Conservation (phyloP, 2,888 invertebrate genomes). For the Zygothrica quintamaculata region DNA sequence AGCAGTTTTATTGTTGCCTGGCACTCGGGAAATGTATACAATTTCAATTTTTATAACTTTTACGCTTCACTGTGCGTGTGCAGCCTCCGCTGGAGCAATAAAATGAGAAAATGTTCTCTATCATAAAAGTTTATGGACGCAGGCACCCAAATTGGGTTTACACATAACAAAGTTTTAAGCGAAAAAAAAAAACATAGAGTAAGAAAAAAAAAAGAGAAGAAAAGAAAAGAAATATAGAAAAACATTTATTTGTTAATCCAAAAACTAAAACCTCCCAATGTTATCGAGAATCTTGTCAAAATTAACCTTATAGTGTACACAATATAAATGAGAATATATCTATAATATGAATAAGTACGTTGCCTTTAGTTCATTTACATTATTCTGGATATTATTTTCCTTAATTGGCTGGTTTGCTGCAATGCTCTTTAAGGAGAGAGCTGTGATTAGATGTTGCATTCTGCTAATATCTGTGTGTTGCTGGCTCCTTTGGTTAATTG, state of each 20-base stretch:
- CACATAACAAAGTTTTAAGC: conserved; percentile 45
- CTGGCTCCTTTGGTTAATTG: conserved; percentile 61
- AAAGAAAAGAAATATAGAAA: too few species aligned
- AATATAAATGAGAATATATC: conserved; percentile 9
- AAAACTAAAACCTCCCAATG: not conserved
- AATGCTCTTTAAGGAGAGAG: conserved; percentile 25
- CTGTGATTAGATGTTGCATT: conserved; percentile 51
- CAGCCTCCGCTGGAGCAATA: conserved; percentile 61
- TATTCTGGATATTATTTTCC: conserved; percentile 51
- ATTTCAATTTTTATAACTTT: conserved; percentile 77
- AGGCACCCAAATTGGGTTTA: conserved; percentile 60
- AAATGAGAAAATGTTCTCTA: conserved; percentile 66
- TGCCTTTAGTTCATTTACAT: conserved; percentile 10
- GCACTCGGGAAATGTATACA: conserved; percentile 76
- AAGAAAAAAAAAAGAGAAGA: too few species aligned
- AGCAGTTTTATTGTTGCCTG: conserved; percentile 61
- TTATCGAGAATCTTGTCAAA: conserved; percentile 57
- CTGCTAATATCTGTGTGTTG: conserved; percentile 63
- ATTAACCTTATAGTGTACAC: conserved; percentile 1
- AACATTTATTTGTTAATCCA: too few species aligned
- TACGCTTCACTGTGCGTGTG: conserved; percentile 60
- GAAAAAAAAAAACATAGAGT: conserved; percentile 2
- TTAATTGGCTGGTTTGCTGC: conserved; percentile 37
- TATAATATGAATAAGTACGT: conserved; percentile 45
- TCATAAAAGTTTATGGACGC: conserved; percentile 72